Conservation (phyloP, 2,888 invertebrate genomes). For the Leucophenga maculata region DNA sequence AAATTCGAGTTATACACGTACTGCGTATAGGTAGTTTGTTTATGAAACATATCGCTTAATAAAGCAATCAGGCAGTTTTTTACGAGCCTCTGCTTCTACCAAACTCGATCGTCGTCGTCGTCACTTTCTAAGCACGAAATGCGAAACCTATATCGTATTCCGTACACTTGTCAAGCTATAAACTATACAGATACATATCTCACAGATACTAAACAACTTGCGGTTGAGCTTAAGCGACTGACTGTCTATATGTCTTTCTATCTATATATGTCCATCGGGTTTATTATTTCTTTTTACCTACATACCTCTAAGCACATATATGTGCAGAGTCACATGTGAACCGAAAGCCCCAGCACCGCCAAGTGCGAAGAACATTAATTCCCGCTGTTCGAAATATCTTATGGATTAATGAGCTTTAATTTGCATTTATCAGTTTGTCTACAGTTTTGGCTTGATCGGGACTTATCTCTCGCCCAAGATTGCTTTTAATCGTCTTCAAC, state of each 20-base stretch:
- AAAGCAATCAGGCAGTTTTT: conserved; percentile 63
- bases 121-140: conserved; percentile 34
- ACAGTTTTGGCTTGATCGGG: conserved; percentile 21
- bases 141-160: conserved; percentile 42
- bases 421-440: conserved; percentile 57
- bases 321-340: not conserved
- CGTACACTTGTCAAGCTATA: conserved; percentile 21
- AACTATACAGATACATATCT: conserved; percentile 21
- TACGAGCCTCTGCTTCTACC: conserved; percentile 50
- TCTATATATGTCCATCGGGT: not conserved
- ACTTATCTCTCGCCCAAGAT: not conserved
- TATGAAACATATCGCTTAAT: conserved; percentile 63
- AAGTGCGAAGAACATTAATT: conserved; percentile 61
- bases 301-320: not conserved
- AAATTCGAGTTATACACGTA: too few species aligned
- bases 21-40: conserved; percentile 31
- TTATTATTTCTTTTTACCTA: too few species aligned
- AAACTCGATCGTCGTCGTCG: conserved; percentile 13
- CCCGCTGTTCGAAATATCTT: conserved; percentile 58
- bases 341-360: conserved; percentile 20
- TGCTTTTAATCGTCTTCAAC: not conserved
- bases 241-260: not conserved
- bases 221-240: not conserved
- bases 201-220: not conserved
- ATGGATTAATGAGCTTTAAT: conserved; percentile 61